Evolutionary conservation across 1,140 invertebrate genomes (phyloP), one percentile per base, ranked within the genome.

Genomic region (Aplysia californica): DNA sequence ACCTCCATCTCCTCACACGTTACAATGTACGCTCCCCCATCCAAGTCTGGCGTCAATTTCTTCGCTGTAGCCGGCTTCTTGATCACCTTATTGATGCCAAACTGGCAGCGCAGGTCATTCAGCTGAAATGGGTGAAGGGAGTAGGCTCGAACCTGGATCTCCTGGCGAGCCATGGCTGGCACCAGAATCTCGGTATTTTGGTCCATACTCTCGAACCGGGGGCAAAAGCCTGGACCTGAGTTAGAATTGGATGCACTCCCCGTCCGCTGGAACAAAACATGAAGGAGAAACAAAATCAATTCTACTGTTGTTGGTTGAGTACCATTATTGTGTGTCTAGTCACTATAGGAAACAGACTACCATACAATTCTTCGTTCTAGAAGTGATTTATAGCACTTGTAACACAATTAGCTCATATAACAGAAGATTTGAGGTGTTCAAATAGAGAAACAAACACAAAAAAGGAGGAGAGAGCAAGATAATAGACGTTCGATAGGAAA

Each of bases 141-240:
- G 18, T 72, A 38, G 6, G 44, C 80, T 26, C 73, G 79, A 20
- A 84, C 69, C 2, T 35, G 56, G 26, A 87, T 79, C 15, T 72
- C 67, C 38, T 81, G 83, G 6, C 26, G 65, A 0, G 77, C 82
- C 20, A 80, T 81, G 39, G 86, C 83, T 0, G 84, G 80, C 29
- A 86, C 83, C 21, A 82, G 72, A n/a, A 85, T 84, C 44, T 82
- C 56, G 15, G 38, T 70, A 18, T 35, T 65, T 18, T 33, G 31
- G 21, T 79, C 64, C 10, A 33, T 58, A 2, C 79, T 78, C 21
- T 70, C 77, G 26, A 83, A 75, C 33, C 81, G 77, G 10, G 86
- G 85, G 76, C 85, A 87, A 36, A 70, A 61, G 2, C 81, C 39
- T 55, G 86, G 85, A 1, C 85, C 6, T 61, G 69, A 1, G 56